phyloP scores from a whole-genome alignment of 1,140 invertebrate species.

The Melitaea cinxia region DNA sequence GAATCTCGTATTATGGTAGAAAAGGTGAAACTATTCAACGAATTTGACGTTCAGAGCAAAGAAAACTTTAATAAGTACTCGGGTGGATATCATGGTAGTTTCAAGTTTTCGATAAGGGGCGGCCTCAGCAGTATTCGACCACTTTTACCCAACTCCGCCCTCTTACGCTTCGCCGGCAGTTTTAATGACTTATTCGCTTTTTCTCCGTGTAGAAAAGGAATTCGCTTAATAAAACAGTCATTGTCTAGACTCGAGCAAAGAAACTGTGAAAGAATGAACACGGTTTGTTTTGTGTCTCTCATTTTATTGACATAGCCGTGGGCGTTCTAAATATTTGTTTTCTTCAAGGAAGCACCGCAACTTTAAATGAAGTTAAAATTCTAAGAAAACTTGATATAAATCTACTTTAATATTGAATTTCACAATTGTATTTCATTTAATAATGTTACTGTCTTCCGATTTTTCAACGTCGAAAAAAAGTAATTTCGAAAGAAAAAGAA shows the following conservation, averaged over 20 bases:
- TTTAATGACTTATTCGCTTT: slow-evolving; percentile 74
- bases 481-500: too few species aligned
- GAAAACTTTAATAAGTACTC: slow-evolving; percentile 71
- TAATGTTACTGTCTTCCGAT: too few species aligned
- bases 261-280: slow-evolving; percentile 17
- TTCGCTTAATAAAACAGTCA: slow-evolving; percentile 37
- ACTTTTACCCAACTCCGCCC: slow-evolving; percentile 49
- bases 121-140: slow-evolving; percentile 59
- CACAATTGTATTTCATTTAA: too few species aligned
- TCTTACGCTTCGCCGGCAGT: slow-evolving; percentile 64
- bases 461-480: too few species aligned
- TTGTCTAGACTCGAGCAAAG: slow-evolving; percentile 28
- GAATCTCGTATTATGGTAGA: slow-evolving; percentile 20
- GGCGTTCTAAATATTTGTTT: slow-evolving; percentile 10
- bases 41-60: slow-evolving; percentile 59
- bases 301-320: slow-evolving; percentile 15
- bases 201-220: slow-evolving; percentile 43
- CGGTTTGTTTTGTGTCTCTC: slow-evolving; percentile 15
- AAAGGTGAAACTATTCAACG: slow-evolving; percentile 43
- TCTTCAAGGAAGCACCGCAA: background rate
- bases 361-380: background rate
- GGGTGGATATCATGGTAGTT: slow-evolving; percentile 63
- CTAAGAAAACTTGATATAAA: background rate
- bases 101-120: slow-evolving; percentile 63
- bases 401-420: too few species aligned